Base-by-base conservation (phyloP, 2,888 invertebrate species). In the Synanthedon formicaeformis region DNA sequence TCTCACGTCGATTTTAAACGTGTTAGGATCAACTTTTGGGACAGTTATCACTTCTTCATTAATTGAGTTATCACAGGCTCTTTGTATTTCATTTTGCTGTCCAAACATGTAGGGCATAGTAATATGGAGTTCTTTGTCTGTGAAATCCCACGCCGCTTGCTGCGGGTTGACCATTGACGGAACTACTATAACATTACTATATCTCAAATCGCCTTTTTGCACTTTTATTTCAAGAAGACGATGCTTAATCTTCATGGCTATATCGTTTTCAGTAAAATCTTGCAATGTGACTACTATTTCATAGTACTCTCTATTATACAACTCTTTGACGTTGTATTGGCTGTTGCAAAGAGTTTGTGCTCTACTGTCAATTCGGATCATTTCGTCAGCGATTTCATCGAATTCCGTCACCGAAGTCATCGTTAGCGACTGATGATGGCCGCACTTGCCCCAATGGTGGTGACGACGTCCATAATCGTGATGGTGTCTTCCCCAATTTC, bases 211-310 rank as follows among this genome's bases (percentile, higher is more conserved):
- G 5, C 4, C 13, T 0, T 45, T 45, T 14, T 45, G 13, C 13
- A 12, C 45, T 13, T 13, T 45, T 45, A 45, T 50, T 55, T 49
- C 50, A 14, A 58, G 14, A 3, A 56, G 51, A n/a, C 54, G 41
- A 23, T 58, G 53, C 50, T 52, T 54, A 4, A 58, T 41, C 27
- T 54, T 53, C 3, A 58, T 45, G 11, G 40, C 53, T 5, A 54
- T 27, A 50, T 55, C 50, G 1, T 54, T 48, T 50, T 52, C 54
- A 2, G 49, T 48, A 41, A 53, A 53, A 8, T 55, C 52, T 12
- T 52, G 48, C 2, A 56, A 52, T 5, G 16, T 41, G 23, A n/a
- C 45, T 14, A 13, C n/a, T n/a, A 45, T n/a, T 45, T 45, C 45
- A 13, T 45, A 45, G 45, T 14, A 2, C 13, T 45, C 45, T 8